phyloP scores from a whole-genome alignment of 2,888 invertebrate genomes.

The Phymatocera aterrima region DNA sequence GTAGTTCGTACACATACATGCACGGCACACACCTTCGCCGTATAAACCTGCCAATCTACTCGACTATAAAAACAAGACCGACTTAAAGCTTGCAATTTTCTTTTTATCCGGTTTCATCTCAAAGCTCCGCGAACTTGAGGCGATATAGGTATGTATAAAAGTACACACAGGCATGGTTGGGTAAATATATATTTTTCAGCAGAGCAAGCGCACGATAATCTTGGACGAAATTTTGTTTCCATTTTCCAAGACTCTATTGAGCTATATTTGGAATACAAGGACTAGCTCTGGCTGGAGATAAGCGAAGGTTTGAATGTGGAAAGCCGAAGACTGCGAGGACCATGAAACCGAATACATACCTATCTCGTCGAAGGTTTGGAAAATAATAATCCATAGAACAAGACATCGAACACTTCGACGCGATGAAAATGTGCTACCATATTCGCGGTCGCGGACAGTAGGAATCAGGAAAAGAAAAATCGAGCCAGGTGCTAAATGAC shows the following conservation, averaged over 20 bases:
- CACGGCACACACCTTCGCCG: neutral
- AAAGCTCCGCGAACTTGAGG: neutral
- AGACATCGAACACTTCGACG: no score
- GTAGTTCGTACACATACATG: neutral
- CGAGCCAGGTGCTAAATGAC: neutral
- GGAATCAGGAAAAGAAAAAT: neutral
- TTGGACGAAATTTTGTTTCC: neutral
- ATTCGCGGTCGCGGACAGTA: no score
- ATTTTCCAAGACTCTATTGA: neutral
- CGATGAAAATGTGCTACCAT: no score
- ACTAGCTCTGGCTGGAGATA: neutral
- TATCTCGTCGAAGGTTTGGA: no score
- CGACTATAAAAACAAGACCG: conserved; percentile 28
- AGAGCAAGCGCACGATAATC: conserved; percentile 18
- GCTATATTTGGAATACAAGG: neutral
- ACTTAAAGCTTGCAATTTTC: conserved; percentile 36
- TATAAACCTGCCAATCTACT: conserved; percentile 15
- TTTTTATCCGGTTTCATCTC: conserved; percentile 23
- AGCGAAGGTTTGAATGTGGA: neutral
- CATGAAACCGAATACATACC: no score
- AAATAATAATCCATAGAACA: no score
- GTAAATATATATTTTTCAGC: neutral
- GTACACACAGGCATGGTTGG: no score
- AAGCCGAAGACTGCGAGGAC: no score
- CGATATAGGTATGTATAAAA: neutral